Conservation (phyloP, 2,888 invertebrate genomes). For the Onchidella celtica region DNA sequence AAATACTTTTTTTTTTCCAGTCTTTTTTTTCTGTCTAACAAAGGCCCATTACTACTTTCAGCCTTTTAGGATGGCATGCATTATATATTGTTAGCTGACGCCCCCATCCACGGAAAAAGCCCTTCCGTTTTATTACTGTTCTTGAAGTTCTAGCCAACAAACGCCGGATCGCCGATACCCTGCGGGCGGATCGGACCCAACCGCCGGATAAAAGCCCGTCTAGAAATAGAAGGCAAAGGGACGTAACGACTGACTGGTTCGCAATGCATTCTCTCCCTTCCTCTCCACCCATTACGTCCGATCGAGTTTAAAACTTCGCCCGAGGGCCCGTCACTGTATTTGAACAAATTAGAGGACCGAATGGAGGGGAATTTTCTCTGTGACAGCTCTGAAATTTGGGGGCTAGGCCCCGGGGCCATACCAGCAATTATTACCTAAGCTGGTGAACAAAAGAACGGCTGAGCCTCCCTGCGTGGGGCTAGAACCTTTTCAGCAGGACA, state of each 20-base stretch:
- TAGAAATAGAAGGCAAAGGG: slow-evolving; percentile 30
- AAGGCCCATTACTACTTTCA: no score
- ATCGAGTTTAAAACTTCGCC: slow-evolving; percentile 41
- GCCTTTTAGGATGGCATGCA: no score
- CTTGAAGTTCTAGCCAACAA: slow-evolving; percentile 19
- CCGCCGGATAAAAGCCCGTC: slow-evolving; percentile 28
- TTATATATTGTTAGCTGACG: no score
- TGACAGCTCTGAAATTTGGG: slow-evolving; percentile 53
- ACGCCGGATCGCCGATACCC: neutral
- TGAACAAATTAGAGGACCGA: slow-evolving; percentile 48
- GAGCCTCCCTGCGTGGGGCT: neutral
- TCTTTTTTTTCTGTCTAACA: no score
- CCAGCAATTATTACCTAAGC: slow-evolving; percentile 57
- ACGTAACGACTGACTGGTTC: slow-evolving; percentile 39
- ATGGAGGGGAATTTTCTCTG: slow-evolving; percentile 51
- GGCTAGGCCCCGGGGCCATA: slow-evolving; percentile 46
- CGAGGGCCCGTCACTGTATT: slow-evolving; percentile 26
- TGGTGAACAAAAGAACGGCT: slow-evolving; percentile 46
- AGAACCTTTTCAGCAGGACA: no score
- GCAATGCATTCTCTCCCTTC: slow-evolving; percentile 26
- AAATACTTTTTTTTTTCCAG: no score
- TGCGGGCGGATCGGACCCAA: slow-evolving; percentile 18
- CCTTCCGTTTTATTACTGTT: neutral
- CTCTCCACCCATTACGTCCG: slow-evolving; percentile 27
- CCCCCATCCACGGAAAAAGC: neutral